Percentiles rank a stretch among this genome's conserved stretches.
These are phyloP conservation scores for Lanistes nyassanus DNA, from an alignment of 1,140 invertebrate species.

Conservation along the genomic window DNA sequence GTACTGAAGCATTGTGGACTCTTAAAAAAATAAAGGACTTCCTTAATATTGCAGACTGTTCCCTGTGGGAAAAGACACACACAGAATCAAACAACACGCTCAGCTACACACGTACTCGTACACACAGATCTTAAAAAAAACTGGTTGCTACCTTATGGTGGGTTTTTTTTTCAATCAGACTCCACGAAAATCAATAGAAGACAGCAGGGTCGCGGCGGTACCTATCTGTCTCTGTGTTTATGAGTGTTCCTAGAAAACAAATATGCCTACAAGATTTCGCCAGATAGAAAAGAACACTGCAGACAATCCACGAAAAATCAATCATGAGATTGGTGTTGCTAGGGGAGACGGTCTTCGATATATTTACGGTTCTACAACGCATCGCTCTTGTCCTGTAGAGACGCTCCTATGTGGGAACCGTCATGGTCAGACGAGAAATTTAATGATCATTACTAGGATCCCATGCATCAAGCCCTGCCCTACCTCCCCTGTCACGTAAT, in stretches of 20 bases:
- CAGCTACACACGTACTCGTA: too few species aligned
- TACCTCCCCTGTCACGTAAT: neutral
- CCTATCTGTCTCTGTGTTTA: too few species aligned
- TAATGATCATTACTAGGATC: neutral
- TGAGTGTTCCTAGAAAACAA: conserved; percentile 1
- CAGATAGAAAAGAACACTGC: neutral
- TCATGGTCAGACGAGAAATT: neutral
- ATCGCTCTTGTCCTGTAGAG: neutral
- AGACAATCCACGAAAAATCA: neutral
- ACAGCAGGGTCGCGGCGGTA: neutral
- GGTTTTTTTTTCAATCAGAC: neutral
- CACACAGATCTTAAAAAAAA: too few species aligned
- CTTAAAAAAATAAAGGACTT: too few species aligned
- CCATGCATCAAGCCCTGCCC: neutral
- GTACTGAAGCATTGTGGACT: too few species aligned
- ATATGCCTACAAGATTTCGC: neutral
- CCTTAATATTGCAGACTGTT: too few species aligned
- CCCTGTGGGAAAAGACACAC: too few species aligned
- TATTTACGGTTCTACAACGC: neutral
- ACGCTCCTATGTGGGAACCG: neutral
- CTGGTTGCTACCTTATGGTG: neutral
- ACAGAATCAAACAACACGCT: too few species aligned
- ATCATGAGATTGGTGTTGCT: neutral
- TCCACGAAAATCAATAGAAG: neutral
- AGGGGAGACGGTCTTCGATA: neutral